Evolutionary conservation across 2,113 vertebrate species (phyloP).

Genomic region (Plecturocebus donacophilus): DNA sequence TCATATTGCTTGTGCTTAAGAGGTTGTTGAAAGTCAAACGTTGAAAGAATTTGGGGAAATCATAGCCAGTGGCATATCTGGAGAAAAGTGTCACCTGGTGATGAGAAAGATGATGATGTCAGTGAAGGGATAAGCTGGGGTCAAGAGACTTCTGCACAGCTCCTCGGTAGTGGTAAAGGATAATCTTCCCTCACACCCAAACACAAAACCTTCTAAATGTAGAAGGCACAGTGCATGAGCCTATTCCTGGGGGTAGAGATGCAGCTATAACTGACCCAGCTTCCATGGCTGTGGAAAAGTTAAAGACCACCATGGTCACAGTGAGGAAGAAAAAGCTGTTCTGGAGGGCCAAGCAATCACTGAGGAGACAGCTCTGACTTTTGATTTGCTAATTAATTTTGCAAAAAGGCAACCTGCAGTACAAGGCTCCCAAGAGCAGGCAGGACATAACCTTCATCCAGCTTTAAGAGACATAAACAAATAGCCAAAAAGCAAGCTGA

Average conservation of each 20-base stretch:
- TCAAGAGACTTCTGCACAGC: not conserved
- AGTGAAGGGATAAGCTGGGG: not conserved
- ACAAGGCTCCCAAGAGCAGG: not conserved
- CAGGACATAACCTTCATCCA: constrained; percentile 42
- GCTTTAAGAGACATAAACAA: constrained; percentile 29
- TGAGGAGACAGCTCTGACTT: constrained; percentile 27
- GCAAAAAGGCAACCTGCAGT: constrained; percentile 53
- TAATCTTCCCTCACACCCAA: not conserved
- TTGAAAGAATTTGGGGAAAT: constrained; percentile 49
- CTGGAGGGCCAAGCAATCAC: not conserved
- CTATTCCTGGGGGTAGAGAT: not conserved
- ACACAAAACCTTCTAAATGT: too few relatives aligned
- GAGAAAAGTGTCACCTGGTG: not conserved
- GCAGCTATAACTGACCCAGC: not conserved
- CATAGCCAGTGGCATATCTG: not conserved
- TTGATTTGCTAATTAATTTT: constrained; percentile 68
- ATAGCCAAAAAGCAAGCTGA: constrained; percentile 21
- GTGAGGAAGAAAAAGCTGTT: not conserved
- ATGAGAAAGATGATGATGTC: not conserved
- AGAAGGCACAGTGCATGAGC: not conserved
- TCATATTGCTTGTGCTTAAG: constrained; percentile 42
- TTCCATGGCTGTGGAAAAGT: not conserved
- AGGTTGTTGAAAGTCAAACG: constrained; percentile 63
- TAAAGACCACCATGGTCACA: not conserved
- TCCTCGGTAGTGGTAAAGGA: not conserved